Conservation (phyloP, 2,113 vertebrate genomes). For the Lamprotornis superbus region DNA sequence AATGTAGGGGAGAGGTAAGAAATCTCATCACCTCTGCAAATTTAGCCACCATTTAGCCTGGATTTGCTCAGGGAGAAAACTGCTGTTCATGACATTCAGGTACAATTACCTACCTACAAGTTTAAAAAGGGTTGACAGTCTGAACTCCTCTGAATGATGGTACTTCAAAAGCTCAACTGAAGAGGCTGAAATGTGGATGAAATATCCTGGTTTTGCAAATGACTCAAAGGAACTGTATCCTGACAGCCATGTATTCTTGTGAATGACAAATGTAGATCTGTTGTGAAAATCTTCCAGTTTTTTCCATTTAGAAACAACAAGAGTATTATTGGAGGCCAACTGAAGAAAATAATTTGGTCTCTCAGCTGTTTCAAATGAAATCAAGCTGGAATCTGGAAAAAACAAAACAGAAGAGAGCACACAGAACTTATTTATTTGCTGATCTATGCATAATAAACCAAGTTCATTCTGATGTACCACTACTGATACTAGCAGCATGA, state of each 20-base stretch:
- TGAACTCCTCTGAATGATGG: slow-evolving; percentile 82
- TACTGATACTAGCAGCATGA: background rate
- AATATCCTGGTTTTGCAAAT: slow-evolving; percentile 83
- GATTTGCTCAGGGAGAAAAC: background rate
- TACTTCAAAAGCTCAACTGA: slow-evolving; percentile 81
- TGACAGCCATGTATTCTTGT: slow-evolving; percentile 83
- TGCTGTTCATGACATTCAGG: background rate
- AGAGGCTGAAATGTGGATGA: slow-evolving; percentile 76
- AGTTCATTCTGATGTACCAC: background rate
- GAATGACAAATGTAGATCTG: slow-evolving; percentile 85
- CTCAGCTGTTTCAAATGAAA: slow-evolving; percentile 88
- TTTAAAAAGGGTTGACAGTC: slow-evolving; percentile 84
- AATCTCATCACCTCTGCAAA: background rate
- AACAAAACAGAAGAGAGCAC: background rate
- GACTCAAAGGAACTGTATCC: slow-evolving; percentile 92
- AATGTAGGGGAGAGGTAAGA: background rate
- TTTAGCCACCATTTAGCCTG: background rate
- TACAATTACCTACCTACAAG: slow-evolving; percentile 79
- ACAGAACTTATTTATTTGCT: background rate
- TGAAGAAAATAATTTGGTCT: slow-evolving; percentile 92
- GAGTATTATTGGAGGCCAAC: slow-evolving; percentile 67
- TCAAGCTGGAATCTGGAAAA: slow-evolving; percentile 81
- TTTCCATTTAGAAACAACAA: slow-evolving; percentile 86
- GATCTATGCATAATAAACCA: background rate
- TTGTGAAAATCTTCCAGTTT: slow-evolving; percentile 77